Conservation (phyloP, 1,140 invertebrate species). For the Caerostris darwini region DNA sequence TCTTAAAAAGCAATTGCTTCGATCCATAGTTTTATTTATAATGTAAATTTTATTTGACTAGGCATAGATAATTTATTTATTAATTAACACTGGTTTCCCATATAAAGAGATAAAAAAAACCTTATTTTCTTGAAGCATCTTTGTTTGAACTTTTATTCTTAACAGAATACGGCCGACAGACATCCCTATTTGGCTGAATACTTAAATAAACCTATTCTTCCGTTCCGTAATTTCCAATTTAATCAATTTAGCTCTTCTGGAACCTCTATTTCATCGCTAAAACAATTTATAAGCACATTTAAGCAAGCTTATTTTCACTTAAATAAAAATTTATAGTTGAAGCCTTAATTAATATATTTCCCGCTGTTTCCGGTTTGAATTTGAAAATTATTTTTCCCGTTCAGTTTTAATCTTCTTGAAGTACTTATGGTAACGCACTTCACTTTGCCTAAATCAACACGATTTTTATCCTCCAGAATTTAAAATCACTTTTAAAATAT, state of each 20-base stretch:
- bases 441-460: neutral
- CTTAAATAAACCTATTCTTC: neutral
- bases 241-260: neutral
- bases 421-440: neutral
- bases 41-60: no score
- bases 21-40: no score
- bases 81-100: no score
- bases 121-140: no score
- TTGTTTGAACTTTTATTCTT: no score
- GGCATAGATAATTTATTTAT: no score
- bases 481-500: neutral
- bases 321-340: neutral
- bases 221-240: neutral
- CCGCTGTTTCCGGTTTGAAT: neutral
- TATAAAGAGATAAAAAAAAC: no score
- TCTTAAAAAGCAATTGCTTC: no score
- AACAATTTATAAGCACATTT: constrained; percentile 24
- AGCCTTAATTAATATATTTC: neutral
- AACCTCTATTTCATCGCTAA: neutral
- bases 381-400: neutral
- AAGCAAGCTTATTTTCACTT: neutral
- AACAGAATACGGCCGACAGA: no score
- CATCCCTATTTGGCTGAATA: neutral
- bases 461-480: neutral
- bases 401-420: neutral